A percentile compares a stretch with the other conserved stretches of the same genome.
These are phyloP conservation scores for Geotrupes spiniger DNA, from an alignment of 2,888 invertebrate genomes.

Conservation along the genomic window DNA sequence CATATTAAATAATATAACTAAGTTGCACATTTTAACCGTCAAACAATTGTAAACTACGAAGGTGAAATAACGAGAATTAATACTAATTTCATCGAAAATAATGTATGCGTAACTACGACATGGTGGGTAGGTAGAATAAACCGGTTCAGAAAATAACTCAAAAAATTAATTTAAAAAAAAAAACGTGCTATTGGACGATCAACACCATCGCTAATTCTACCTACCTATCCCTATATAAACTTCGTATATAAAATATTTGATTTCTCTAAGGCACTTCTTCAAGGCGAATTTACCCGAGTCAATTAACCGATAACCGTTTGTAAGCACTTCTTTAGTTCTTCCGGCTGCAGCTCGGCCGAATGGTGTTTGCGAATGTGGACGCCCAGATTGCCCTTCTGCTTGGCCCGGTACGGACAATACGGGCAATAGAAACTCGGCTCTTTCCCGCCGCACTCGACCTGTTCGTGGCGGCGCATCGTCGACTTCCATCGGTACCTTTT, in stretches of 20 bases:
- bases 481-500: conserved; percentile 85
- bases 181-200: too few species aligned
- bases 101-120: too few species aligned
- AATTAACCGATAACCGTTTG: not conserved
- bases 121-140: too few species aligned
- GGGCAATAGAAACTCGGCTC: conserved; percentile 78
- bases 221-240: too few species aligned
- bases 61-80: not conserved
- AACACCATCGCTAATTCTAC: too few species aligned
- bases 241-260: too few species aligned
- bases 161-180: too few species aligned
- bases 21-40: not conserved
- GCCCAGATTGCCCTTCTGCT: conserved; percentile 78
- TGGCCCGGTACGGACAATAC: conserved; percentile 78
- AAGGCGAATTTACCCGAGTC: too few species aligned
- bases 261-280: too few species aligned
- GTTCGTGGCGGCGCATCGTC: conserved; percentile 79
- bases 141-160: too few species aligned
- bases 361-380: conserved; percentile 80
- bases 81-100: not conserved
- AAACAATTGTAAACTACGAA: not conserved
- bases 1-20: not conserved
- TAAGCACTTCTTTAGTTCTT: conserved; percentile 1
- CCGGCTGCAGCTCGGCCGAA: conserved; percentile 27
- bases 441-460: conserved; percentile 79